These are phyloP conservation scores for Acanthosepion pharaonis DNA, from an alignment of 2,888 invertebrate species.

Conservation along the genomic window DNA sequence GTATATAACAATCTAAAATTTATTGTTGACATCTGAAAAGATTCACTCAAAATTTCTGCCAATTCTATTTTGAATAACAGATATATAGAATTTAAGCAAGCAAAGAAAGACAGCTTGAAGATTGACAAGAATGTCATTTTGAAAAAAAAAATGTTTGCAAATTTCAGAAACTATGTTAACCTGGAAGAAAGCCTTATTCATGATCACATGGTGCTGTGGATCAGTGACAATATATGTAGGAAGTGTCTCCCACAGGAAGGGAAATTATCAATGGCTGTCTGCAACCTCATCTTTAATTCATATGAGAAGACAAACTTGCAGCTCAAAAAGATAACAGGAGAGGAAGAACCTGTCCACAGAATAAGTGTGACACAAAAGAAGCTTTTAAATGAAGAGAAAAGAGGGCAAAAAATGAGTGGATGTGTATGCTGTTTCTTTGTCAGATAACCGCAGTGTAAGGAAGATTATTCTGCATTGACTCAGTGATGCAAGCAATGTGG, in stretches of 20 bases:
- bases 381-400: constrained; percentile 33
- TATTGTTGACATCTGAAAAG: not conserved
- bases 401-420: constrained; percentile 33
- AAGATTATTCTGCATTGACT: constrained; percentile 33
- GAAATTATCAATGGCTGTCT: constrained; percentile 18
- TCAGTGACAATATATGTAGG: constrained; percentile 12
- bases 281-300: constrained; percentile 22
- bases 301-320: constrained; percentile 9
- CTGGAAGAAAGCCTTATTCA: constrained; percentile 21
- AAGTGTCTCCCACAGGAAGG: constrained; percentile 9
- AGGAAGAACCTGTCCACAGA: constrained; percentile 23
- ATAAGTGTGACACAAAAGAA: constrained; percentile 33
- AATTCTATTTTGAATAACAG: not conserved
- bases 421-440: constrained; percentile 33
- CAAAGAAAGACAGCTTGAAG: not conserved
- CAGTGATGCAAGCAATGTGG: constrained; percentile 33
- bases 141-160: not conserved
- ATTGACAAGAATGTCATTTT: not conserved
- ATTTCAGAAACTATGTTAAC: not conserved
- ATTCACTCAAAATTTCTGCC: not conserved
- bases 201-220: not conserved
- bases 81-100: not conserved
- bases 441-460: not conserved
- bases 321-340: constrained; percentile 25
- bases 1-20: not conserved